Percentiles rank a stretch among this genome's conserved stretches.
Evolutionary conservation across 2,797 vertebrate genomes (phyloP).

Genomic region (Leucoraja ocellata): DNA sequence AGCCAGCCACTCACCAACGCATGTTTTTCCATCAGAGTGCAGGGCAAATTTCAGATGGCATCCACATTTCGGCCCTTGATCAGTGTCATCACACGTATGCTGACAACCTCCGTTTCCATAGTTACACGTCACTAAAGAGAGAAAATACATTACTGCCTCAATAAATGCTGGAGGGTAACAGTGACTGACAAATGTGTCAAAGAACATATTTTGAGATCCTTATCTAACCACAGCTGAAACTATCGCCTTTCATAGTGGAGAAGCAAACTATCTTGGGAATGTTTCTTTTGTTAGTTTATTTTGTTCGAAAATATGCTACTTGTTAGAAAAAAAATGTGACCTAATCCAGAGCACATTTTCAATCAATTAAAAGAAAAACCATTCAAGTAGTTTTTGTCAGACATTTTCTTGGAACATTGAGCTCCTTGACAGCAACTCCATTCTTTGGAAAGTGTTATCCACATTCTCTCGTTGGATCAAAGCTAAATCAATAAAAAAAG

Average conservation of each 20-base stretch:
- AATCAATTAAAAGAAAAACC: slow-evolving; percentile 42
- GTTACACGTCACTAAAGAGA: slow-evolving; percentile 86
- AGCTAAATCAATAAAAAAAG: not conserved
- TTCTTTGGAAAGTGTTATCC: not conserved
- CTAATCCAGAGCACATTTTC: slow-evolving; percentile 29
- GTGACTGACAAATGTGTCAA: slow-evolving; percentile 29
- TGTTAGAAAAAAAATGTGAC: slow-evolving; percentile 7
- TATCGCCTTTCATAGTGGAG: slow-evolving; percentile 8
- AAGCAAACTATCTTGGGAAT: slow-evolving; percentile 14
- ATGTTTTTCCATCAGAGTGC: slow-evolving; percentile 89
- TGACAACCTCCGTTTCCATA: slow-evolving; percentile 96
- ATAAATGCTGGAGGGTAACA: not conserved
- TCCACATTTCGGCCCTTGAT: slow-evolving; percentile 85
- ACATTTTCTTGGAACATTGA: not conserved
- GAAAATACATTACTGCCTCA: slow-evolving; percentile 1
- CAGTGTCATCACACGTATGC: slow-evolving; percentile 92
- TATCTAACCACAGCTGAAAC: slow-evolving; percentile 22
- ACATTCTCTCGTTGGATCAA: no score
- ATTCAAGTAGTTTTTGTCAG: slow-evolving; percentile 57
- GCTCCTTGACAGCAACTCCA: not conserved
- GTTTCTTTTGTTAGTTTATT: slow-evolving; percentile 13
- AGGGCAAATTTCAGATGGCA: slow-evolving; percentile 95
- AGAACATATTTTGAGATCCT: slow-evolving; percentile 20
- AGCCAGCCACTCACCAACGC: slow-evolving; percentile 79
- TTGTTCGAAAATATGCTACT: slow-evolving; percentile 4